Evolutionary conservation across 2,888 invertebrate species (phyloP).

Genomic region (Hecatera dysodea): DNA sequence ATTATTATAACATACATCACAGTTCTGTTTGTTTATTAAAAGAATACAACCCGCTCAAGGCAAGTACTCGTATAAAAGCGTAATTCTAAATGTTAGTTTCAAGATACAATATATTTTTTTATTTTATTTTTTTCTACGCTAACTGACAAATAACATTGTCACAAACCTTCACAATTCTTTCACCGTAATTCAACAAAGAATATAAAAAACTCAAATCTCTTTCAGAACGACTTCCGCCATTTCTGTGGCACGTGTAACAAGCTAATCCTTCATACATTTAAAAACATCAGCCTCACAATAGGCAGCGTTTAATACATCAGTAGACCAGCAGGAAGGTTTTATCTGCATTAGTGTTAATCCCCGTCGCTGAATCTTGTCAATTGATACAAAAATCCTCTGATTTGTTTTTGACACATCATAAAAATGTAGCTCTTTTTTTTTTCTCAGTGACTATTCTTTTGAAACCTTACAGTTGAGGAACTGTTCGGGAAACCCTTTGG

Average conservation of each 20-base stretch:
- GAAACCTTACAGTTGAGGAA: background rate
- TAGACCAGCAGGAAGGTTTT: constrained; percentile 20
- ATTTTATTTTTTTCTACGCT: too few relatives aligned
- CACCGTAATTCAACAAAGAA: too few relatives aligned
- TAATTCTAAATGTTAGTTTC: too few relatives aligned
- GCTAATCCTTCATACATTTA: constrained; percentile 30
- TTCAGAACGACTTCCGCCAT: background rate
- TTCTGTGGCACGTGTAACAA: constrained; percentile 10
- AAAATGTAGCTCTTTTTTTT: background rate
- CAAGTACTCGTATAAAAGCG: background rate
- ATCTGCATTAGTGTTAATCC: constrained; percentile 18
- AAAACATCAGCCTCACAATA: constrained; percentile 12
- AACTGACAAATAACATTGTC: too few relatives aligned
- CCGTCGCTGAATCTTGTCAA: constrained; percentile 13
- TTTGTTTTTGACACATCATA: constrained; percentile 12
- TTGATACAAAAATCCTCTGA: constrained; percentile 18
- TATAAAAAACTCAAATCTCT: background rate
- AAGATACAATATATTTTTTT: too few relatives aligned
- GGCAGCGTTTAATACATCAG: constrained; percentile 10
- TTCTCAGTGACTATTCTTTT: background rate
- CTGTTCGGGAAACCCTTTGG: background rate
- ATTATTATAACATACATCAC: too few relatives aligned
- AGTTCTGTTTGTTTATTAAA: too few relatives aligned
- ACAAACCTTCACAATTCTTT: too few relatives aligned
- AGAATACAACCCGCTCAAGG: too few relatives aligned